Base-by-base conservation (phyloP, 2,888 invertebrate species). In the Trichopria drosophilae region DNA sequence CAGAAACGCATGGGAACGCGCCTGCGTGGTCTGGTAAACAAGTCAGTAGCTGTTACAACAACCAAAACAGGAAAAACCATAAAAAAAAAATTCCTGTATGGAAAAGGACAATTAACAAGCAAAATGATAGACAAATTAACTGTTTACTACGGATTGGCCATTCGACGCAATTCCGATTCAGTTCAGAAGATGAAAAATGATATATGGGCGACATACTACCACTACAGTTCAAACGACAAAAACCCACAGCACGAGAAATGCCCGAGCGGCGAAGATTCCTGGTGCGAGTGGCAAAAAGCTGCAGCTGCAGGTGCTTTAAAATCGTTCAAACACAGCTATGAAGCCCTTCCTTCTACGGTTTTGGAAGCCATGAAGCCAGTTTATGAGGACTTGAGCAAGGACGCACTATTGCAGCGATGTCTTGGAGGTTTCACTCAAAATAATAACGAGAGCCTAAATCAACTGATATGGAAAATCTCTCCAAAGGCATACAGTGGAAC, bases 301-400 rank as follows among this genome's bases (percentile, higher is more conserved):
- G 26, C 12, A 39, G 53, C 57, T 37, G 13, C 24, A 3, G 24
- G 39, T 4, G 19, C 20, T 12, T 39, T 59, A 36, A 9, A 36
- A 18, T 20, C 41, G 13, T 57, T 32, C 18, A 45, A 54, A 15
- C 52, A 57, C 18, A 52, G 56, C 20, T 47, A 47, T 40, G 9
- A 4, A 12, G 18, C 51, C 6, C 34, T 51, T 22, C 47, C 34
- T 6, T 9, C 3, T 9, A 51, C 51, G 51, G 63, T 66, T 58
- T 31, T 49, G n/a, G 40, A 23, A 16, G 62, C 63, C 10, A 59
- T 65, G 5, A 54, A 55, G 18, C 65, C 65, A 4, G 62, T 66
- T 39, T 67, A 66, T 51, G 58, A 59, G 60, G 62, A 68, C 54
- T 60, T 69, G 22, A 66, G 62, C 34, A 62, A 61, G n/a, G 59